Base-by-base conservation (phyloP, 2,888 invertebrate genomes). In the Trachelus tabidus region DNA sequence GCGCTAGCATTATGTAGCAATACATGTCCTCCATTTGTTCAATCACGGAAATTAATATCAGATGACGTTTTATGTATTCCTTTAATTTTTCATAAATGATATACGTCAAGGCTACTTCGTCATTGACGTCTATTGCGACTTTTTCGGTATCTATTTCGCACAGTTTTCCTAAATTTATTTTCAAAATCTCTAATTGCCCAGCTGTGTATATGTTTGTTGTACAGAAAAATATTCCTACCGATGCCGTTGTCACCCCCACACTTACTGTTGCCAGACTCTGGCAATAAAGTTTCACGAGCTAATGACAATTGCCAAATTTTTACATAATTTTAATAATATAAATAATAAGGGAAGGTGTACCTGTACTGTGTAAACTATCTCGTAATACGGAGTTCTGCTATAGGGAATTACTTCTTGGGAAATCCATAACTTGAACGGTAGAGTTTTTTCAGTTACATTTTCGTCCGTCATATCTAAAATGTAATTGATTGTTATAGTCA, bases 201-300 rank as follows among this genome's bases (percentile, higher is more conserved):
- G 83, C 85, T n/a, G 76, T 79, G 77, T 86, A 85, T n/a, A 86
- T 81, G 75, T 85, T 86, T 68, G 86, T 81, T 11, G 83, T 83
- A 73, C 85, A 83, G n/a, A 86, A 69, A 30, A 86, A 86, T 76
- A 83, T 86, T 77, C 86, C 86, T 77, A 86, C 84, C 79, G 84
- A 86, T 74, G 82, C 83, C 1, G 83, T 86, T 73, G 83, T 84
- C 33, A 86, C 80, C 40, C 85, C 86, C 3, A 81, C 77, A 75
- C 86, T 83, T 11, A 82, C 12, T 23, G 85, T 84, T 30, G 85
- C 83, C 11, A 86, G 77, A 1, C 83, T 80, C 86, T 86, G 75
- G 9, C 23, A 40, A 37, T 12, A 12, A 35, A 74, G 12, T 75
- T 56, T 2, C 9, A 23, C 1, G 9, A 15, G 23, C 9, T 23